phyloP scores from a whole-genome alignment of 2,797 vertebrate species.

The Myotis pilosus region DNA sequence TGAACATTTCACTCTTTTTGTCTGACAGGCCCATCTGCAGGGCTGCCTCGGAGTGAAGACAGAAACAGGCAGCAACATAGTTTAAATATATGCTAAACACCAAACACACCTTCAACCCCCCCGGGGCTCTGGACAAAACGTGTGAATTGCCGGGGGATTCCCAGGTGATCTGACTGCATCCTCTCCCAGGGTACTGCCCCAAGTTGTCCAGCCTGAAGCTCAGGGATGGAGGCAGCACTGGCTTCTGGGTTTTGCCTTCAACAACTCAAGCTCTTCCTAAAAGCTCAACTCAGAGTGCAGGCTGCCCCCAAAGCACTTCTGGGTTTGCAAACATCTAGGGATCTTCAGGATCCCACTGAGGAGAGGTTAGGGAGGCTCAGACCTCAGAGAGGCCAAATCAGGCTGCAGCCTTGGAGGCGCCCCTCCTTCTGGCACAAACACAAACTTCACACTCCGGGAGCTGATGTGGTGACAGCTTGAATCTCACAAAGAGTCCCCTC shows the following conservation, averaged over 20 bases:
- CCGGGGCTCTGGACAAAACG: not conserved
- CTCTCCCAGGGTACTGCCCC: not conserved
- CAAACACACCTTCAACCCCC: not conserved
- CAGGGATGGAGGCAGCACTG: not conserved
- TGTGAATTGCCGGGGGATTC: not conserved
- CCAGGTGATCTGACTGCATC: not conserved
- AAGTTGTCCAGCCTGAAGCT: not conserved
- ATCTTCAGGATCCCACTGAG: not conserved
- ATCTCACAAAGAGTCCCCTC: not conserved
- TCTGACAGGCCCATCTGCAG: slow-evolving; percentile 15
- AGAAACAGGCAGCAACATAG: not conserved
- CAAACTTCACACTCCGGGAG: slow-evolving; percentile 47
- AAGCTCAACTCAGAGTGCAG: not conserved
- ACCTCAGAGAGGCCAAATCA: not conserved
- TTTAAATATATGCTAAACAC: not conserved
- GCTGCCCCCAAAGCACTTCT: not conserved
- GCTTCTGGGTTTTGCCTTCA: not conserved
- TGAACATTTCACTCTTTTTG: slow-evolving; percentile 1
- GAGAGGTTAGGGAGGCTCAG: not conserved
- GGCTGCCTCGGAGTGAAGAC: not conserved
- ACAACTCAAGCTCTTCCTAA: not conserved
- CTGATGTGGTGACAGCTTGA: not conserved
- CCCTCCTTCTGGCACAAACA: not conserved
- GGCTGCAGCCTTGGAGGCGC: not conserved
- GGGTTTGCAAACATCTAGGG: not conserved